Percentiles rank a stretch among this genome's conserved stretches.
phyloP scores from a whole-genome alignment of 2,888 invertebrate species.

The Polydrusus cervinus region DNA sequence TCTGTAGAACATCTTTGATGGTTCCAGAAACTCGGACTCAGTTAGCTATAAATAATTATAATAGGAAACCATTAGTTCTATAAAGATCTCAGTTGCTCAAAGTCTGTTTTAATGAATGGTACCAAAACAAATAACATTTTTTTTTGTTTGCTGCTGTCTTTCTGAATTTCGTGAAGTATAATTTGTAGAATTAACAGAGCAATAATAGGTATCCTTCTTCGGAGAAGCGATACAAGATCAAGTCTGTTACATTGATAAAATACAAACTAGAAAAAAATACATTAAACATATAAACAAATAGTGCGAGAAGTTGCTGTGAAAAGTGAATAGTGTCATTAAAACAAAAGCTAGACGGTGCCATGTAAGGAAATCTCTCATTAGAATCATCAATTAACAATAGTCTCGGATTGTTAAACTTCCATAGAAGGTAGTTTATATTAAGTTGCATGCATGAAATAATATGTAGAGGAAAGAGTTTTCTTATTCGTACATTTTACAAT shows the following conservation, averaged over 20 bases:
- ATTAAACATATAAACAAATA: not conserved
- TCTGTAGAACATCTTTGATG: not conserved
- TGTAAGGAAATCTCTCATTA: not conserved
- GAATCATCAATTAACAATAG: not conserved
- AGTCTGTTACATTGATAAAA: not conserved
- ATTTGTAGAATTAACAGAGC: too few species aligned
- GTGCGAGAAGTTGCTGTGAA: not conserved
- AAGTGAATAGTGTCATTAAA: slow-evolving; percentile 3
- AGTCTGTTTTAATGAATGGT: too few species aligned
- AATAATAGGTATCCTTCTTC: too few species aligned
- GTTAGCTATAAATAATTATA: too few species aligned
- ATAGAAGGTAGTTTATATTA: slow-evolving; percentile 3
- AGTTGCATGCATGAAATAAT: slow-evolving; percentile 4
- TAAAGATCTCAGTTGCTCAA: too few species aligned
- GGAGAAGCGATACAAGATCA: not conserved
- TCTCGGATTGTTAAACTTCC: not conserved
- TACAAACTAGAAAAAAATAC: not conserved
- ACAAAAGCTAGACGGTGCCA: not conserved
- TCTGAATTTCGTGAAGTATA: too few species aligned
- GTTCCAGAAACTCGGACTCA: not conserved
- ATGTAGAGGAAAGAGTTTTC: not conserved
- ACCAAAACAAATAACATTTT: too few species aligned
- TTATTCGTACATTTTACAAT: not conserved
- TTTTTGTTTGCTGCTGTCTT: too few species aligned
- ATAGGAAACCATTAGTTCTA: too few species aligned